Base-by-base conservation (phyloP, 2,797 vertebrate species). In the Potorous gilbertii region DNA sequence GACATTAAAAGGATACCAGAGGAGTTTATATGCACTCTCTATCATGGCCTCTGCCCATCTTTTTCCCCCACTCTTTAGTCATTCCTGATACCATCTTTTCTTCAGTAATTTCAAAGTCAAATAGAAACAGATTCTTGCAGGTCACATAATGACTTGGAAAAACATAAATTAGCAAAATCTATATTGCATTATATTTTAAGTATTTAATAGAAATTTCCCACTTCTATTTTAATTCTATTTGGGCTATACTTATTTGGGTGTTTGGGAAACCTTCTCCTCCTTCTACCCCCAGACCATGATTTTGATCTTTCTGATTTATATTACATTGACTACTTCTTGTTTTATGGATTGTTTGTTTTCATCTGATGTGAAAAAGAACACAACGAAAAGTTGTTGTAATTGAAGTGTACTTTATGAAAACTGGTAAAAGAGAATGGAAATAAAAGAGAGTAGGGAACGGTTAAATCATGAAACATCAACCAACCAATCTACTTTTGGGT, bases 31-130 rank as follows among this genome's bases (percentile, higher is more conserved):
- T 74, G 16, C 5, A 40, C 6, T 66, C 31, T 62, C n/a, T 21
- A 21, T 66, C 29, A 59, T 40, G 21, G n/a, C 18, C 18, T 74
- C 16, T 74, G 16, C 13, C 62, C 29, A 62, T 62, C 31, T 34
- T n/a, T 5, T 2, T 5, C 8, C 12, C 0, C n/a, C 16, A 1
- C 66, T 3, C 66, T 31, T 0, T 8, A 74, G n/a, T 1, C 16
- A 8, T 40, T 40, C 6, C 66, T 74, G n/a, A 74, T 74, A 8
- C 66, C 0, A 40, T 21, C 5, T 40, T 40, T 66, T 74, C 52
- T 74, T 21, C 18, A 40, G n/a, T 21, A 2, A 74, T 40, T 16
- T 66, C 14, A 10, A 59, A 66, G 5, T 74, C n/a, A 74, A 74
- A 40, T 40, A 18, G 66, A 74, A 74, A n/a, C 13, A 62, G 31